Evolutionary conservation across 1,140 invertebrate species (phyloP), one percentile per base, ranked within the genome.

Genomic region (Hylyphantes graminicola): DNA sequence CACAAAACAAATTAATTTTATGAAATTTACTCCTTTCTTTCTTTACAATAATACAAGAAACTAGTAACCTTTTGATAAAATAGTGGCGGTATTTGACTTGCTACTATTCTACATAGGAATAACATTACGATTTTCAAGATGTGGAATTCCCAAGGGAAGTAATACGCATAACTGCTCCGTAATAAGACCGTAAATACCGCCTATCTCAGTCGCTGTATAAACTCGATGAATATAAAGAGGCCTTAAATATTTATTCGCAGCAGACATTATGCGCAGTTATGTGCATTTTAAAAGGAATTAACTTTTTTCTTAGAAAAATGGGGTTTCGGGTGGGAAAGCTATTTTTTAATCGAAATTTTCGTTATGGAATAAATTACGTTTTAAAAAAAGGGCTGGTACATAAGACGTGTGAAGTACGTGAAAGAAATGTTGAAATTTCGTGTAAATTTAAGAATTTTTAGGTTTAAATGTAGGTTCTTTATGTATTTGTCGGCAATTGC

Each of bases 221-320:
- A 78, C 63, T 67, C 76, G 54, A 78, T 64, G 76, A 78, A 78
- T 78, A 78, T 78, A 78, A 78, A 78, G 50, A 65, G 17, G 76
- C 48, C 54, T 53, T 78, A 78, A 78, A 78, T 78, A 78, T 78
- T 78, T 78, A 78, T 78, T 67, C 59, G 15, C n/a, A 7, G 12
- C 15, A 61, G 10, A 17, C 63, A 78, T 78, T 78, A 78, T 74
- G 72, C 72, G 59, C 72, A 74, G 55, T 74, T 74, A 74, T 78
- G 76, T 78, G 76, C 76, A 78, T 78, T 78, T 78, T 78, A 67
- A 78, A 78, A 21, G 76, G 63, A 78, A 78, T 78, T 78, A 78
- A 78, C 76, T 78, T 67, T 12, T 19, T 48, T 48, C 51, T 61
- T 12, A 50, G 15, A 61, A 67, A 67, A 17, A 4, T n/a, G 59